Percentiles rank a stretch among this genome's conserved stretches.
phyloP scores from a whole-genome alignment of 2,113 vertebrate species.

The Gymnocephalus cernua region DNA sequence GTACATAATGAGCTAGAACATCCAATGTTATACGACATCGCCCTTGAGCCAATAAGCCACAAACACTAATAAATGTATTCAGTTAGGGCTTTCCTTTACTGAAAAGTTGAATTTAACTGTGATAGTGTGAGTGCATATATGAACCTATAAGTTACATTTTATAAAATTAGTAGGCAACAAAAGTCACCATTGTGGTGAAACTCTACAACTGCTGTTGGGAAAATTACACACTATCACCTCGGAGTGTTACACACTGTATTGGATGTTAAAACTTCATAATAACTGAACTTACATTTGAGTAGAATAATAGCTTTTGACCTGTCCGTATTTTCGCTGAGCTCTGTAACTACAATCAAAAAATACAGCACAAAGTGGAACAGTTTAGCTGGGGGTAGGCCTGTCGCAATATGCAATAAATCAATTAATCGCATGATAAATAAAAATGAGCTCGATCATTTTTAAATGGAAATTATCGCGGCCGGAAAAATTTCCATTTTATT shows the following conservation, averaged over 20 bases:
- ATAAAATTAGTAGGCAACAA: not conserved
- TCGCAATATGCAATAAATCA: too few relatives aligned
- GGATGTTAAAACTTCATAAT: not conserved
- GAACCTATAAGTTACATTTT: not conserved
- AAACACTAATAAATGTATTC: constrained; percentile 11
- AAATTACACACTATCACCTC: not conserved
- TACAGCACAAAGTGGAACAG: not conserved
- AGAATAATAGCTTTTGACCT: not conserved
- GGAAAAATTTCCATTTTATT: too few relatives aligned
- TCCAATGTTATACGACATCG: not conserved
- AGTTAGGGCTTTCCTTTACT: constrained; percentile 4
- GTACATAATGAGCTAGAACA: constrained; percentile 6
- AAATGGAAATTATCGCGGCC: too few relatives aligned
- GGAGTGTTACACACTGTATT: not conserved
- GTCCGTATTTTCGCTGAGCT: not conserved
- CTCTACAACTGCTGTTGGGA: not conserved
- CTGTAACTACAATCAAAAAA: not conserved
- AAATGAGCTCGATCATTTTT: too few relatives aligned
- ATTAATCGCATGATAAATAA: too few relatives aligned
- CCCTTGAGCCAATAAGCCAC: constrained; percentile 25
- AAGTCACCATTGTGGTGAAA: not conserved
- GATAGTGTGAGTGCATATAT: not conserved
- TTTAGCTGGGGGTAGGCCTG: too few relatives aligned
- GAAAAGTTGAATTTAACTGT: constrained; percentile 23
- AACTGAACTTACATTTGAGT: not conserved